Evolutionary conservation across 2,888 invertebrate species (phyloP).

Genomic region (Noctuana brunneofusca): DNA sequence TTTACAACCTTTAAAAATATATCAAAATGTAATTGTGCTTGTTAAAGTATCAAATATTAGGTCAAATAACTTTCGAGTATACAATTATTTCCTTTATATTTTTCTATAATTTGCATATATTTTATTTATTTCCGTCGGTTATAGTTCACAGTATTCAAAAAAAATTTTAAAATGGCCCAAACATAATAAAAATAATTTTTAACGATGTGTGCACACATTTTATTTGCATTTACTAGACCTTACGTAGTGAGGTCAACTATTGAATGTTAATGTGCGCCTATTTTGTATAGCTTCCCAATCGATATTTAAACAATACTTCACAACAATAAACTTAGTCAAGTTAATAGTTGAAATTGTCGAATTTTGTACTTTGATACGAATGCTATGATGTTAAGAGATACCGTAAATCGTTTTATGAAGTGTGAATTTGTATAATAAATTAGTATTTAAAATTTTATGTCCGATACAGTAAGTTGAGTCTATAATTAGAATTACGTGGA

Average conservation of each 20-base stretch:
- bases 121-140: slow-evolving; percentile 39
- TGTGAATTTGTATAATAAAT: slow-evolving; percentile 32
- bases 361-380: slow-evolving; percentile 35
- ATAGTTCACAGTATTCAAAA: slow-evolving; percentile 22
- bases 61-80: slow-evolving; percentile 18
- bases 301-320: slow-evolving; percentile 3
- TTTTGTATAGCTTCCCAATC: slow-evolving; percentile 12
- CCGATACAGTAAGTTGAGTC: slow-evolving; percentile 23
- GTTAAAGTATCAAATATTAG: background rate
- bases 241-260: slow-evolving; percentile 5
- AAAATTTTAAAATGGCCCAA: slow-evolving; percentile 29
- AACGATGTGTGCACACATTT: slow-evolving; percentile 12
- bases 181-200: slow-evolving; percentile 18
- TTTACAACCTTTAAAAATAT: background rate
- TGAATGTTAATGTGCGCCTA: slow-evolving; percentile 22
- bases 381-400: slow-evolving; percentile 27
- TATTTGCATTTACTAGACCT: slow-evolving; percentile 27
- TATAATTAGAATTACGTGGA: background rate
- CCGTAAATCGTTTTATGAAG: slow-evolving; percentile 25
- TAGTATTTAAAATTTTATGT: slow-evolving; percentile 29
- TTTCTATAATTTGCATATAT: slow-evolving; percentile 71
- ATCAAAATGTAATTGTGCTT: background rate
- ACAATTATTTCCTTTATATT: slow-evolving; percentile 48
- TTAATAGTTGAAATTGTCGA: slow-evolving; percentile 19
- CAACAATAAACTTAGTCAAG: slow-evolving; percentile 17